Base-by-base conservation (phyloP, 2,888 invertebrate species). In the Geotrupes spiniger region DNA sequence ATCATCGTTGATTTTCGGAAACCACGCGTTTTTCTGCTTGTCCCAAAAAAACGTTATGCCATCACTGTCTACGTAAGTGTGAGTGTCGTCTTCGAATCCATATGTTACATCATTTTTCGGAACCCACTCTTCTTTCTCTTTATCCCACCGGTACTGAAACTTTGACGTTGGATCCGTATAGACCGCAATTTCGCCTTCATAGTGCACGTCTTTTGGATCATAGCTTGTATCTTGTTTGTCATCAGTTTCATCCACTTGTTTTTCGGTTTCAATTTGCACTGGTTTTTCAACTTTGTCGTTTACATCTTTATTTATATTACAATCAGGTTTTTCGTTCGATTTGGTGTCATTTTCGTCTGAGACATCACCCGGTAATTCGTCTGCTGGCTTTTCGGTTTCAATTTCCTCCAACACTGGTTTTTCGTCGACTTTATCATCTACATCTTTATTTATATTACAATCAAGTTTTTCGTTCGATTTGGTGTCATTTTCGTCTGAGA, bases 1-100 rank as follows among this genome's bases (percentile, higher is more conserved):
- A 62, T 98, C 93, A 63, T 95, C 95, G 76, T 96, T 93, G 52
- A 98, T 83, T 80, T 92, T 93, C 1, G 97, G 97, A 74, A 97
- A 89, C 96, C 97, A 99, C 2, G 95, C 96, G 64, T 83, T 87
- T 70, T 90, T 95, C 28, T 83, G 83, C 15, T 78, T 78, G 74
- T 98, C 95, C 93, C 94, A 98, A 66, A 96, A 89, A 71, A 84
- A 94, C 52, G 87, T 85, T 0, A 87, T 85, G 1, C 95, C 96
- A 78, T 98, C 97, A 42, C 78, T 73, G 66, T 92, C 92, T 4
- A 85, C 88, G 62, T 90, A 92, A 6, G 84, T 83, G 62, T 89
- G 86, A 41, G 85, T 83, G 63, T 88, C 85, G 70, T 87, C 80
- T 74, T 89, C 87, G 68, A 84, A 83, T 42, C 83, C 84, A 66